Conservation (phyloP, 2,113 vertebrate species). For the Rattus norvegicus region DNA sequence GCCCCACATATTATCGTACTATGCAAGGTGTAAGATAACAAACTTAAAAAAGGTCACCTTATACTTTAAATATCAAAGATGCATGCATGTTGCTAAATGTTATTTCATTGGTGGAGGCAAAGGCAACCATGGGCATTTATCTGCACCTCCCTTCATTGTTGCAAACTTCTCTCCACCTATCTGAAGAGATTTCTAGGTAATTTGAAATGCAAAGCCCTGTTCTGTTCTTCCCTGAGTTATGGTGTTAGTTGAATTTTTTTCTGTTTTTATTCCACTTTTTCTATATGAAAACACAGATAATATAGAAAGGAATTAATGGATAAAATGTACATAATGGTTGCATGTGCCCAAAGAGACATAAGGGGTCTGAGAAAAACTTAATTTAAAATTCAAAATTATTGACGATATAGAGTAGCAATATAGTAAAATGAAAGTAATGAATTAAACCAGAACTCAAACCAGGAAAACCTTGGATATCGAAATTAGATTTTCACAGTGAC, state of each 20-base stretch:
- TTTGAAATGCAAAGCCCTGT: background rate
- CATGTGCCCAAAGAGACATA: background rate
- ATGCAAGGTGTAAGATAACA: background rate
- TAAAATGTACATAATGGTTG: background rate
- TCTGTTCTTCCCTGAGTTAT: background rate
- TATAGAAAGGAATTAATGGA: background rate
- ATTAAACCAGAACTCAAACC: background rate
- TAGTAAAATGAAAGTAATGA: background rate
- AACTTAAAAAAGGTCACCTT: background rate
- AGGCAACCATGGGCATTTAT: accelerated
- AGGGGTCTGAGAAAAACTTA: background rate
- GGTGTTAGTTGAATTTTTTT: background rate
- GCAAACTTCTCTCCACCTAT: background rate
- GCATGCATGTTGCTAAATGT: background rate
- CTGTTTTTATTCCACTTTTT: background rate
- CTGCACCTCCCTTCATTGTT: background rate
- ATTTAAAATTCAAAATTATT: background rate
- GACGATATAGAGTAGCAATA: background rate
- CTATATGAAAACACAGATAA: background rate
- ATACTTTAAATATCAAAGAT: background rate
- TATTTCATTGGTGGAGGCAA: background rate
- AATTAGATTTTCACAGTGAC: background rate
- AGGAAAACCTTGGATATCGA: background rate
- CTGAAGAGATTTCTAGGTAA: background rate
- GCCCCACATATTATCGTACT: background rate